Evolutionary conservation across 2,888 invertebrate genomes (phyloP), one percentile per base, ranked within the genome.

Genomic region (Callimorpha dominula): DNA sequence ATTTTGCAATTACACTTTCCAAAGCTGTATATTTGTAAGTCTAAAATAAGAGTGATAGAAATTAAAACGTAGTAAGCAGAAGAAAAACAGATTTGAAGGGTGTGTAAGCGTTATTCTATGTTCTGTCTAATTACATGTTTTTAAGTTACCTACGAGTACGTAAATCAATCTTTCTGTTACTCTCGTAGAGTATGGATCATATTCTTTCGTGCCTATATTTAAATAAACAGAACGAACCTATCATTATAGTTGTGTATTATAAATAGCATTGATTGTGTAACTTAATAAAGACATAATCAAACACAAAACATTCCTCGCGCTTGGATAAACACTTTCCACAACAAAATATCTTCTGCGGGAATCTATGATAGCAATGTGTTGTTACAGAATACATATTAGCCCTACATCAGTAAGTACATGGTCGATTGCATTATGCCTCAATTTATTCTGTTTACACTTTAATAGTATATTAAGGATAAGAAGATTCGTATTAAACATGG

Each of bases 401-500:
- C 9, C 20, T 12, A 57, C 57, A 57, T 57, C 20, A 20, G 14
- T 60, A 46, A 31, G 31, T 60, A 14, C 31, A 31, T 31, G 20
- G 12, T 60, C 14, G 60, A 14, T 31, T 60, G 12, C 14, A 60
- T 14, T 14, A 57, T 12, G 57, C 31, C 60, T 31, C 7, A 7
- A 60, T 31, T 1, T 14, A 31, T 31, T 57, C 20, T 60, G 31
- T 31, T 60, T 12, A 60, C 5, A 60, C 31, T 60, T 31, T 12
- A 31, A 6, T 31, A 60, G 20, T 60, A 11, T 60, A 60, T 31
- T 31, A 60, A 60, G 31, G 14, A 6, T 7, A 42, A 20, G 62
- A 31, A 72, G n/a, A 20, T 43, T 8, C 14, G 54, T 60, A 42
- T 49, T 54, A 68, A 67, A 20, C n/a, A n/a, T n/a, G 42, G 49